Evolutionary conservation across 2,888 invertebrate genomes (phyloP).

Genomic region (Tenthredo distinguenda): DNA sequence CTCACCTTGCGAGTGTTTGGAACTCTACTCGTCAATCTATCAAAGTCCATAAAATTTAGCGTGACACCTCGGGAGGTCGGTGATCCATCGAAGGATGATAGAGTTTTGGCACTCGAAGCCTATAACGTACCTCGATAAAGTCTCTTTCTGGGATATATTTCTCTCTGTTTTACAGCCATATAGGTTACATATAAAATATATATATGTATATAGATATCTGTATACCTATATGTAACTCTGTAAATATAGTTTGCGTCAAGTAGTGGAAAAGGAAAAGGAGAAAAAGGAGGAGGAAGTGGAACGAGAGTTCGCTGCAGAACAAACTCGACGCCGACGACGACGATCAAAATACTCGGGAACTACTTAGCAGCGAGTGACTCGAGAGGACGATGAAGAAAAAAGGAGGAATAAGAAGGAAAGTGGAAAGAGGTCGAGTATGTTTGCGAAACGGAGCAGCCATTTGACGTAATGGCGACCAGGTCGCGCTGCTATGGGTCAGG

Average conservation of each 20-base stretch:
- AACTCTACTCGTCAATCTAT: conserved; percentile 26
- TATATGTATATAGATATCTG: background rate
- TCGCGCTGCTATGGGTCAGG: conserved; percentile 8
- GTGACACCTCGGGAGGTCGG: background rate
- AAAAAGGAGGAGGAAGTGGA: background rate
- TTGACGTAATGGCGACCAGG: conserved; percentile 45
- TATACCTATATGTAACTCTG: background rate
- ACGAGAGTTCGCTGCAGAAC: conserved; percentile 12
- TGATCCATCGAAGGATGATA: conserved; percentile 10
- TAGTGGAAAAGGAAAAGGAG: background rate
- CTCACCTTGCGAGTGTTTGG: background rate
- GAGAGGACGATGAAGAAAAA: conserved; percentile 28
- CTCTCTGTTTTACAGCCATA: background rate
- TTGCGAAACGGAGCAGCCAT: conserved; percentile 47
- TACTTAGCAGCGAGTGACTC: conserved; percentile 17
- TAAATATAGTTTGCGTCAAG: conserved; percentile 15
- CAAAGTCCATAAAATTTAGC: conserved; percentile 21
- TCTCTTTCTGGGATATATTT: conserved; percentile 4
- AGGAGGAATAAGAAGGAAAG: background rate
- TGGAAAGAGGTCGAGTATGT: conserved; percentile 47
- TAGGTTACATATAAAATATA: background rate
- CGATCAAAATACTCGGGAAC: conserved; percentile 29
- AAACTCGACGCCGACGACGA: conserved; percentile 24
- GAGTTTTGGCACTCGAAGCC: conserved; percentile 14
- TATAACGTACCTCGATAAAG: background rate